phyloP scores from a whole-genome alignment of 2,113 vertebrate species.

The Serranochromis macrocephalus region DNA sequence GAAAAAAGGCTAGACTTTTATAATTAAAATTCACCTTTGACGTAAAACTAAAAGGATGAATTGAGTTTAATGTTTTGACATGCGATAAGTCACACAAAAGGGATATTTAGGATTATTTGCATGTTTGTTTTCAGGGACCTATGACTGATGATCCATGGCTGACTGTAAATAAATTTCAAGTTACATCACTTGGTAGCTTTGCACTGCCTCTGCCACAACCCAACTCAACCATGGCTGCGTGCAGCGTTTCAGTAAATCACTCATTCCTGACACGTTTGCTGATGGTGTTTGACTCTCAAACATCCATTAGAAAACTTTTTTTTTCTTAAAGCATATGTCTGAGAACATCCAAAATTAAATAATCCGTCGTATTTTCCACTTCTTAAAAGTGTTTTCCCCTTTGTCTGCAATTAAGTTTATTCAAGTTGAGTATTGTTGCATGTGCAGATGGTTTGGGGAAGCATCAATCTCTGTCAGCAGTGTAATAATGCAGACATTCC shows the following conservation, averaged over 20 bases:
- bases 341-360: not conserved
- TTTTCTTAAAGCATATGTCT: not conserved
- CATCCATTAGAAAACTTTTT: not conserved
- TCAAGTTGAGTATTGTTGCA: constrained; percentile 47
- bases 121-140: not conserved
- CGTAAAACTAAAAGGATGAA: not conserved
- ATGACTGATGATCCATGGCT: constrained; percentile 23
- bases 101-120: not conserved
- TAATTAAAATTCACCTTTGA: not conserved
- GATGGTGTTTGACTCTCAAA: constrained; percentile 20
- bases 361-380: not conserved
- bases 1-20: not conserved
- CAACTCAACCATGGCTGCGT: not conserved
- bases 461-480: constrained; percentile 70
- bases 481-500: constrained; percentile 69
- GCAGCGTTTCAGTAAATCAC: constrained; percentile 2
- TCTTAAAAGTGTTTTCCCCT: not conserved
- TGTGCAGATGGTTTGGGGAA: constrained; percentile 58
- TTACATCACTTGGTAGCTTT: constrained; percentile 17
- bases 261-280: constrained; percentile 2
- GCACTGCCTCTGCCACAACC: not conserved
- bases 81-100: not conserved
- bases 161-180: constrained; percentile 40
- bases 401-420: constrained; percentile 38
- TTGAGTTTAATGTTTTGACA: not conserved